phyloP scores from a whole-genome alignment of 2,797 vertebrate species.

The Rhinichthys osculus region DNA sequence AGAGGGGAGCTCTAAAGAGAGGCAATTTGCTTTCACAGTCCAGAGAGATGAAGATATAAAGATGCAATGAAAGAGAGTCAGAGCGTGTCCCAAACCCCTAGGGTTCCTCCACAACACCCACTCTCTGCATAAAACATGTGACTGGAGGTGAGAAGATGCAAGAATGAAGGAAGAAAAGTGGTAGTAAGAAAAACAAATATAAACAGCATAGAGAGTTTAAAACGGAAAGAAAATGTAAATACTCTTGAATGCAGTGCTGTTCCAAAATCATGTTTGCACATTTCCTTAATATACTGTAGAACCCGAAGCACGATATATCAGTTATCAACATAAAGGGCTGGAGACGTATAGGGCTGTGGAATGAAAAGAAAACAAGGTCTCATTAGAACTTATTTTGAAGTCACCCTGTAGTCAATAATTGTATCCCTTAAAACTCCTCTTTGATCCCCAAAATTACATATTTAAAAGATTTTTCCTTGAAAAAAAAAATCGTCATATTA shows the following conservation, averaged over 20 bases:
- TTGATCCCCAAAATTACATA: no score
- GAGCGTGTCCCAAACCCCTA: conserved; percentile 42
- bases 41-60: conserved; percentile 35
- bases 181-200: conserved; percentile 17
- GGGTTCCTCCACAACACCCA: conserved; percentile 39
- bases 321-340: no score
- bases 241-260: background rate
- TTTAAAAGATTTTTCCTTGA: no score
- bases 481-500: no score
- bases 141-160: conserved; percentile 48
- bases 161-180: background rate
- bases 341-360: no score
- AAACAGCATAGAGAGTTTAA: background rate
- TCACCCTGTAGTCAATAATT: no score
- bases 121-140: conserved; percentile 31
- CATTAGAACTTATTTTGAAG: no score
- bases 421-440: no score
- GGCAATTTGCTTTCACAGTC: conserved; percentile 55
- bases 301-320: background rate
- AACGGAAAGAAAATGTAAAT: background rate
- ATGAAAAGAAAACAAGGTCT: no score
- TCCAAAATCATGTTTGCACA: background rate
- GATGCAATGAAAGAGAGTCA: conserved; percentile 24
- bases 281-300: background rate
- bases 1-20: conserved; percentile 43